Base-by-base conservation (phyloP, 2,113 vertebrate genomes). In the Cricetomys ansorgei region DNA sequence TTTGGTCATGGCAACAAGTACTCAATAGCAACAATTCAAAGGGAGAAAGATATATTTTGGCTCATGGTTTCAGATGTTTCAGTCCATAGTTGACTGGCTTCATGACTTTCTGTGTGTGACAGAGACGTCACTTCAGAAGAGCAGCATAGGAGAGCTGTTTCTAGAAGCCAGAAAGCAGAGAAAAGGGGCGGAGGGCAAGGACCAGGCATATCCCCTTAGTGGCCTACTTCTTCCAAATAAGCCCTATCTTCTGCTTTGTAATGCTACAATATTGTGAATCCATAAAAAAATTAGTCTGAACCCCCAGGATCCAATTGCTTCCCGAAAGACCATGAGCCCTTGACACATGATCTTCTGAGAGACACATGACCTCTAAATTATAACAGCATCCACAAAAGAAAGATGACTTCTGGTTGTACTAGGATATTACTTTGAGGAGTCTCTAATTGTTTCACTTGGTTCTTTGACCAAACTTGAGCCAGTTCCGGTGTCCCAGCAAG, bases 371-470 rank as follows among this genome's bases (percentile, higher is more conserved):
- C 40, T 34, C 88, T 12, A 48, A 45, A 62, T 19, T 59, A 48
- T 64, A 62, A 37, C n/a, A 59, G 34, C 9, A 73, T 57, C 1
- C 65, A 85, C 50, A 65, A 69, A 57, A 23, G 16, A 91, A 50
- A 84, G n/a, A 92, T 43, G 12, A 75, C 87, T 95, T 94, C 27
- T 84, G 25, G 94, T 75, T 59, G 19, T 37, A 34, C 88, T 90
- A 43, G 87, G 17, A 72, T 50, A 77, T 62, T 50, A 62, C 8
- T 83, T 25, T 11, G 53, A 50, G 55, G 40, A 45, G 37, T 43
- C 1, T 50, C 19, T 72, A 90, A 62, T 45, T 45, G 31, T 48
- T 53, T 89, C 13, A 21, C 5, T 84, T 95, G 45, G 7, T 85
- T 91, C 45, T 73, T 72, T 34, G 25, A 8, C 31, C 65, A 93